Evolutionary conservation across 2,888 invertebrate species (phyloP).

Genomic region (Tiliacea aurago): DNA sequence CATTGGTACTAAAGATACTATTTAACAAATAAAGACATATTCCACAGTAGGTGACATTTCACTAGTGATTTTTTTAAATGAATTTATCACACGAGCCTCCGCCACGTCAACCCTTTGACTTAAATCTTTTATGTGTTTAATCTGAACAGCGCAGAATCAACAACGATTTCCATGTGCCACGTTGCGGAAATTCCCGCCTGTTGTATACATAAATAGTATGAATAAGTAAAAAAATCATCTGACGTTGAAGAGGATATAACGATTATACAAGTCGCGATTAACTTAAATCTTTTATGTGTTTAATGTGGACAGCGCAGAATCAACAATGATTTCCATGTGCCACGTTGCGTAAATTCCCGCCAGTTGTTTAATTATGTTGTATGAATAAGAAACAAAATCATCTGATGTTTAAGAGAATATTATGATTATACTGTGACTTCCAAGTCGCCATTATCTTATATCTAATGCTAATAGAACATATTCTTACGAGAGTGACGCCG

Average conservation of each 20-base stretch:
- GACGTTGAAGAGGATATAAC: not conserved
- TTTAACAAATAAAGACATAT: not conserved
- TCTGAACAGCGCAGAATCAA: not conserved
- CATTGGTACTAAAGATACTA: conserved; percentile 7
- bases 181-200: too few relatives aligned
- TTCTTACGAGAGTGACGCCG: not conserved
- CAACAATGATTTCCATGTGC: too few relatives aligned
- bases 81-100: not conserved
- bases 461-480: not conserved
- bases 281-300: too few relatives aligned
- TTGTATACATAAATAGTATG: not conserved
- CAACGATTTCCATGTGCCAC: too few relatives aligned
- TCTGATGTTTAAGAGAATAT: not conserved
- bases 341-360: too few relatives aligned
- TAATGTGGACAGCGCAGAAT: too few relatives aligned
- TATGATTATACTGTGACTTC: not conserved
- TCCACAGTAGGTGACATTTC: not conserved
- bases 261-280: not conserved
- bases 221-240: not conserved
- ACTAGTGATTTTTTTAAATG: not conserved
- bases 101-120: not conserved
- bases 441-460: not conserved
- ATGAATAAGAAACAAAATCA: too few relatives aligned
- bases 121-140: conserved; percentile 8
- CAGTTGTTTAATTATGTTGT: too few relatives aligned